Conservation (phyloP, 1,140 invertebrate genomes). For the Anadara kagoshimensis region DNA sequence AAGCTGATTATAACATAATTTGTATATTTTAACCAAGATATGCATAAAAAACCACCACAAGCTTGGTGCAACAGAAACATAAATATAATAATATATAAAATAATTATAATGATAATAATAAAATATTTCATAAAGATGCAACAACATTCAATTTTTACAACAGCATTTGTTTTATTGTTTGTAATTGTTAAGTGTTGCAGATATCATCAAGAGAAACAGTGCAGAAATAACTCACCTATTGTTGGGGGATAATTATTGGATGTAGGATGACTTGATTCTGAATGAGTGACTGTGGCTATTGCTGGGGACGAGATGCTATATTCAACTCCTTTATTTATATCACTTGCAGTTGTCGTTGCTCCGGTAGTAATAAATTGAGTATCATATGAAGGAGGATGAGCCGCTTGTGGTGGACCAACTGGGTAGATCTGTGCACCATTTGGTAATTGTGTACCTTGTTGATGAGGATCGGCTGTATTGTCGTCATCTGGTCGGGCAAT, state of each 20-base stretch:
- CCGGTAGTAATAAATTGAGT: slow-evolving; percentile 39
- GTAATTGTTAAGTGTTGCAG: neutral
- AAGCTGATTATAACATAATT: too few relatives aligned
- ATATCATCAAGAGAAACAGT: neutral
- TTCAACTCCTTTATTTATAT: slow-evolving; percentile 26
- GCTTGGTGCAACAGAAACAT: too few relatives aligned
- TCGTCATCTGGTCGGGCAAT: slow-evolving; percentile 33
- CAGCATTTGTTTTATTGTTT: too few relatives aligned
- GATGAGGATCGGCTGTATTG: slow-evolving; percentile 21
- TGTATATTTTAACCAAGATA: too few relatives aligned
- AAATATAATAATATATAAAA: too few relatives aligned
- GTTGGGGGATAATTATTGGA: slow-evolving; percentile 22
- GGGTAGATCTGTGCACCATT: slow-evolving; percentile 35
- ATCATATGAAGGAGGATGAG: slow-evolving; percentile 39
- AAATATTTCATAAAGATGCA: too few relatives aligned
- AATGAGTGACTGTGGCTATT: slow-evolving; percentile 31
- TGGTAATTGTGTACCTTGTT: slow-evolving; percentile 26
- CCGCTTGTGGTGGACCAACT: slow-evolving; percentile 19
- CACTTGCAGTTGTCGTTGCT: slow-evolving; percentile 32
- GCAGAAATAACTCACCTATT: slow-evolving; percentile 32
- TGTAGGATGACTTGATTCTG: slow-evolving; percentile 35
- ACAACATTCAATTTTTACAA: too few relatives aligned
- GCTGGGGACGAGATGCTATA: slow-evolving; percentile 41
- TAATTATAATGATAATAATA: too few relatives aligned
- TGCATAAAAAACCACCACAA: too few relatives aligned